Conservation (phyloP, 2,797 vertebrate species). For the Mycteria americana region DNA sequence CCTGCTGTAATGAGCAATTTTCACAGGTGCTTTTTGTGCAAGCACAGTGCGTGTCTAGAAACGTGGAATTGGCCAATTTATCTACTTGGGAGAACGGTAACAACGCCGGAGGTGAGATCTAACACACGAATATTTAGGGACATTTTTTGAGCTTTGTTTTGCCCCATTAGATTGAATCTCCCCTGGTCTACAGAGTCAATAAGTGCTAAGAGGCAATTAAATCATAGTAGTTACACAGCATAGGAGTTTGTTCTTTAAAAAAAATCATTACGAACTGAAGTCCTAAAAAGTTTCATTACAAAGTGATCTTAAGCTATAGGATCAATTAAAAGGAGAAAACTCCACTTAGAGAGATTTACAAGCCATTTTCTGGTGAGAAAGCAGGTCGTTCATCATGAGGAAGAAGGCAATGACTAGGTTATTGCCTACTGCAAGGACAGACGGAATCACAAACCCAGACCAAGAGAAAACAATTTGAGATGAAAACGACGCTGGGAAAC, state of each 20-base stretch:
- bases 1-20: not conserved
- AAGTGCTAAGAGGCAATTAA: not conserved
- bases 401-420: not conserved
- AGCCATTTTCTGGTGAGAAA: not conserved
- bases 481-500: not conserved
- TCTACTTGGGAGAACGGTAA: not conserved
- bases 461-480: not conserved
- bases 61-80: not conserved
- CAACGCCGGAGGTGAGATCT: not conserved
- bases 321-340: not conserved
- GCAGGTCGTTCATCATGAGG: not conserved
- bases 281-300: not conserved
- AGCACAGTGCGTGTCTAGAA: not conserved
- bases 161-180: not conserved
- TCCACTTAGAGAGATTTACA: rapidly evolving
- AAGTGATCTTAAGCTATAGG: not conserved
- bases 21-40: not conserved
- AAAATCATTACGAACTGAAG: not conserved
- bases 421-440: not conserved
- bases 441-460: not conserved
- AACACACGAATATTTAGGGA: not conserved
- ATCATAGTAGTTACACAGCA: not conserved
- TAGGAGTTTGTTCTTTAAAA: not conserved
- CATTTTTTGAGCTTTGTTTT: not conserved
- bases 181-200: rapidly evolving